Conservation (phyloP, 1,140 invertebrate genomes). For the Aphidius gifuensis region DNA sequence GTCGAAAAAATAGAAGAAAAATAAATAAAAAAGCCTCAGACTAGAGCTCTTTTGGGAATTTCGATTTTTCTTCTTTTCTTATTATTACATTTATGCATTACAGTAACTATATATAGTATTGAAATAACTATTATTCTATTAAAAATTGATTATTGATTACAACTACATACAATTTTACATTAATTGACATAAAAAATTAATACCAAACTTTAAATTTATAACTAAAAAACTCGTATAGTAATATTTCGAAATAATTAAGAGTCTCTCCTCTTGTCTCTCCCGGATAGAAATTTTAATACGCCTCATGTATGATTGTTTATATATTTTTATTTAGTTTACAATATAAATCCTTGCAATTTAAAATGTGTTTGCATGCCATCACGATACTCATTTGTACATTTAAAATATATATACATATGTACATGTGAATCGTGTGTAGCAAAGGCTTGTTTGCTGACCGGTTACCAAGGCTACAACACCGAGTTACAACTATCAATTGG, state of each 20-base stretch:
- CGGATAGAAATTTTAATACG: too few relatives aligned
- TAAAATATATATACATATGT: constrained; percentile 11
- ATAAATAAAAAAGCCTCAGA: background rate
- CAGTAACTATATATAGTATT: background rate
- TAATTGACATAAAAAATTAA: too few relatives aligned
- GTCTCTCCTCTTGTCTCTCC: too few relatives aligned
- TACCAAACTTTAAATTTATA: too few relatives aligned
- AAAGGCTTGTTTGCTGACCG: constrained; percentile 22
- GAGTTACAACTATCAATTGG: constrained; percentile 3
- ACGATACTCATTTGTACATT: constrained; percentile 14
- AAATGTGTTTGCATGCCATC: constrained; percentile 20
- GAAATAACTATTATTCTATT: background rate
- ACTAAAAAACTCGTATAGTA: too few relatives aligned
- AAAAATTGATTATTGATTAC: too few relatives aligned
- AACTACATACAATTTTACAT: too few relatives aligned
- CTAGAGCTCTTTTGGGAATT: constrained; percentile 9
- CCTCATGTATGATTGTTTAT: too few relatives aligned
- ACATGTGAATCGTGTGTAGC: background rate
- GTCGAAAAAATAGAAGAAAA: constrained; percentile 11
- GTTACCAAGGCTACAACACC: constrained; percentile 24
- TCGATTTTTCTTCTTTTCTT: constrained; percentile 4
- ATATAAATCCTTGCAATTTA: constrained; percentile 5
- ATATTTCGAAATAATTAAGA: too few relatives aligned
- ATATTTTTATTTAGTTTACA: too few relatives aligned
- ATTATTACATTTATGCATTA: background rate